phyloP scores from a whole-genome alignment of 2,113 vertebrate genomes.

The Antennarius striatus region DNA sequence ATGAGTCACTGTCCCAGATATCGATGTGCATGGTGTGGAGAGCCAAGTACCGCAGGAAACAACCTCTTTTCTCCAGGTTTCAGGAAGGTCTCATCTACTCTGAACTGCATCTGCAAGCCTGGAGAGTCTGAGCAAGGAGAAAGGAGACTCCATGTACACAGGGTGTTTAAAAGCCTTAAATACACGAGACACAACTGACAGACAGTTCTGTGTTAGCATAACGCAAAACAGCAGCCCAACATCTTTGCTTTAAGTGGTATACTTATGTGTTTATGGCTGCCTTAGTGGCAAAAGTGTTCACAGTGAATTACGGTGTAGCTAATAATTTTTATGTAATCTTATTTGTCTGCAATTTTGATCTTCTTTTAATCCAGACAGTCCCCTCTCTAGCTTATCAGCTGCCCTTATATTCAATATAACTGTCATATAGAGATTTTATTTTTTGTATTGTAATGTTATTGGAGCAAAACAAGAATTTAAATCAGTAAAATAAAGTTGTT shows the following conservation, averaged over 20 bases:
- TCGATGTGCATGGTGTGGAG: slow-evolving; percentile 89
- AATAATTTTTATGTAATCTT: background rate
- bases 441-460: no score
- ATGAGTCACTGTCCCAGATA: slow-evolving; percentile 91
- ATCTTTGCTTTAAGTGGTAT: background rate
- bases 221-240: background rate
- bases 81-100: slow-evolving; percentile 83
- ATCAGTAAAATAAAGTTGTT: no score
- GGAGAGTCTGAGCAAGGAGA: slow-evolving; percentile 75
- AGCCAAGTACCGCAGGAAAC: slow-evolving; percentile 88
- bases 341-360: no score
- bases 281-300: background rate
- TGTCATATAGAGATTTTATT: no score
- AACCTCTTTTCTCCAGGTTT: slow-evolving; percentile 82
- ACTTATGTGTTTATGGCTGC: background rate
- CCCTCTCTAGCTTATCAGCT: no score
- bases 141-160: slow-evolving; percentile 5
- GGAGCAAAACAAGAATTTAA: no score
- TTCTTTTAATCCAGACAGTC: no score
- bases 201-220: background rate
- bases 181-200: no score
- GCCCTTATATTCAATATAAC: no score
- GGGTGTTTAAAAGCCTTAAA: no score
- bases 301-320: background rate
- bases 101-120: slow-evolving; percentile 86